Evolutionary conservation across 1,140 invertebrate genomes (phyloP).

Genomic region (Sitophilus oryzae): DNA sequence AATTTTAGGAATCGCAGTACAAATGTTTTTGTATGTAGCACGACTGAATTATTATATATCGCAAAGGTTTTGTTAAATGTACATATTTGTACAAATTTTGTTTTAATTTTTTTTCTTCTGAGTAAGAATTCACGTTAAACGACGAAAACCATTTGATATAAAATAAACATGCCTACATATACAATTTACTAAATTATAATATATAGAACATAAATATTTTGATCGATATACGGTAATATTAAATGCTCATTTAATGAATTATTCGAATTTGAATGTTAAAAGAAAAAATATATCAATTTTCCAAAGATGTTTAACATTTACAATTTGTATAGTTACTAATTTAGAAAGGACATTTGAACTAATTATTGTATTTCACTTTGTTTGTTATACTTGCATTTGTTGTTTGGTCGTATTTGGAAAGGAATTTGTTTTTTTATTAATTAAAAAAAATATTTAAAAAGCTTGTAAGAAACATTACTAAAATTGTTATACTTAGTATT

Average conservation of each 20-base stretch:
- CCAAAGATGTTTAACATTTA: neutral
- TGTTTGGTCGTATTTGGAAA: neutral
- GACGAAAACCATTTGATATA: too few species aligned
- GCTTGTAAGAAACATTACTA: neutral
- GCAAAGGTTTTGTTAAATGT: neutral
- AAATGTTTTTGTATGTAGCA: slow-evolving; percentile 3
- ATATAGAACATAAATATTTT: neutral
- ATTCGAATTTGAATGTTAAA: too few species aligned
- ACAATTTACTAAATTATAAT: too few species aligned
- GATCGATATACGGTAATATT: neutral
- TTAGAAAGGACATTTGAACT: neutral
- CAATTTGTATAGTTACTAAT: neutral
- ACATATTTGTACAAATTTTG: too few species aligned
- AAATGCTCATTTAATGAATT: neutral
- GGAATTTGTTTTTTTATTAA: neutral
- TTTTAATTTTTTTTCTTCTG: neutral
- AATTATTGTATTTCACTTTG: neutral
- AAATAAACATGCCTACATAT: too few species aligned
- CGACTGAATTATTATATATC: neutral
- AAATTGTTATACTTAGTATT: neutral
- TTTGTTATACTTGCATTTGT: neutral
- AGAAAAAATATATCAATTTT: neutral
- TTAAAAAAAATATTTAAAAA: too few species aligned
- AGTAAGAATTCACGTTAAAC: neutral
- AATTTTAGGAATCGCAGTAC: slow-evolving; percentile 7